phyloP scores from a whole-genome alignment of 2,888 invertebrate genomes.

The Muschampia plurimacula region DNA sequence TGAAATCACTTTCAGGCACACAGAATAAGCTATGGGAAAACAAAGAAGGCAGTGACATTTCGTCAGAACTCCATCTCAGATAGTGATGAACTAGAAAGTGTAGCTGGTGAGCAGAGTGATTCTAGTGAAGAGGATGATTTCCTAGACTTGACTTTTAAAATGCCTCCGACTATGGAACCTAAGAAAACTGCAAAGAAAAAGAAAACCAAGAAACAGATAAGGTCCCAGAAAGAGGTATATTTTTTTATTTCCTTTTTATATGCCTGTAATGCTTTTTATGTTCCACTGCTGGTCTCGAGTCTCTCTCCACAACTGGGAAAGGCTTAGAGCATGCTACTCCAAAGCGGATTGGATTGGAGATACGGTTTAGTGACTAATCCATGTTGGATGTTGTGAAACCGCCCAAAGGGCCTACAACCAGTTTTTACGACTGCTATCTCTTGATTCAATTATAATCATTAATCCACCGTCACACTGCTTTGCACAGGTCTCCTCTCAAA shows the following conservation, averaged over 20 bases:
- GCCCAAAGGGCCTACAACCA: no score
- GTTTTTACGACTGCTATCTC: no score
- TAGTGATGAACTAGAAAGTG: constrained; percentile 51
- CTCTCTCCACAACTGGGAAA: no score
- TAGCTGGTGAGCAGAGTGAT: constrained; percentile 39
- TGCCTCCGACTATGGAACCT: constrained; percentile 62
- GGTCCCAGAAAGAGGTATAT: constrained; percentile 75
- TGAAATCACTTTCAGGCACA: constrained; percentile 59
- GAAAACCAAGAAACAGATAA: constrained; percentile 61
- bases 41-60: constrained; percentile 70
- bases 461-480: no score
- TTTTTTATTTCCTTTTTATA: not conserved
- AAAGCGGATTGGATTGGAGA: no score
- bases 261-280: not conserved
- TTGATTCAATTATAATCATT: no score
- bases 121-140: constrained; percentile 67
- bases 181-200: constrained; percentile 63
- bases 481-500: no score
- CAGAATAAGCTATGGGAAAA: constrained; percentile 75
- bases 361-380: no score
- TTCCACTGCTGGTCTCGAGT: no score
- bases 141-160: constrained; percentile 68
- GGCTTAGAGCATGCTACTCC: no score
- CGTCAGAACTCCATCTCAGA: constrained; percentile 56
- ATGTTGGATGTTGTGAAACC: no score